Base-by-base conservation (phyloP, 2,113 vertebrate genomes). In the Elephantulus edwardii region DNA sequence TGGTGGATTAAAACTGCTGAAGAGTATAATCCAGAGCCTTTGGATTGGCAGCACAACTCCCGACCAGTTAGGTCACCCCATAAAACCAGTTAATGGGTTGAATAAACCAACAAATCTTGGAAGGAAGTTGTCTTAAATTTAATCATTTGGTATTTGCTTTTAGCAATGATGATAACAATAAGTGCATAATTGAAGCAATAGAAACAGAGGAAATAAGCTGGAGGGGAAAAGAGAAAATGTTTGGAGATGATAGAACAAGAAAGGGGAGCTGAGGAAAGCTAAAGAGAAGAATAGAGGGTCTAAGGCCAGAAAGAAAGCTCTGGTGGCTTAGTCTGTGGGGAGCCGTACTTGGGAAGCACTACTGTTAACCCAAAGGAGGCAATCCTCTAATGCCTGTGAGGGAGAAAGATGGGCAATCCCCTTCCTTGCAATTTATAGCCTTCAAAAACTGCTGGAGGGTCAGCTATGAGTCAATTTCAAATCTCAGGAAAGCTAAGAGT, bases 21-120 rank as follows among this genome's bases (percentile, higher is more conserved):
- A n/a, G n/a, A n/a, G n/a, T n/a, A n/a, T n/a, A n/a, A n/a, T n/a
- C n/a, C n/a, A n/a, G n/a, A n/a, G n/a, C n/a, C n/a, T n/a, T n/a
- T n/a, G n/a, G n/a, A n/a, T n/a, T n/a, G n/a, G n/a, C n/a, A n/a
- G n/a, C n/a, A n/a, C n/a, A n/a, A n/a, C n/a, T n/a, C n/a, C n/a
- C n/a, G n/a, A n/a, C n/a, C n/a, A 38, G 3, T 16, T 35, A 44
- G 4, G 12, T 56, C 46, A 19, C 35, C 4, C 1, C 1, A 24
- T 20, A 68, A 35, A 9, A 62, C 40, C 24, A 72, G 6, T 38
- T 16, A 64, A 9, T 0, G 20, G 2, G 40, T 22, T 78, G 1
- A 22, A 42, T 64, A 38, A 82, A 50, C 38, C 58, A 50, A 87
- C 16, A 80, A 35, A 68, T 30, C 76, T 60, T 60, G 22, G 33